Evolutionary conservation across 2,113 vertebrate genomes (phyloP).

Genomic region (Gambusia holbrooki): DNA sequence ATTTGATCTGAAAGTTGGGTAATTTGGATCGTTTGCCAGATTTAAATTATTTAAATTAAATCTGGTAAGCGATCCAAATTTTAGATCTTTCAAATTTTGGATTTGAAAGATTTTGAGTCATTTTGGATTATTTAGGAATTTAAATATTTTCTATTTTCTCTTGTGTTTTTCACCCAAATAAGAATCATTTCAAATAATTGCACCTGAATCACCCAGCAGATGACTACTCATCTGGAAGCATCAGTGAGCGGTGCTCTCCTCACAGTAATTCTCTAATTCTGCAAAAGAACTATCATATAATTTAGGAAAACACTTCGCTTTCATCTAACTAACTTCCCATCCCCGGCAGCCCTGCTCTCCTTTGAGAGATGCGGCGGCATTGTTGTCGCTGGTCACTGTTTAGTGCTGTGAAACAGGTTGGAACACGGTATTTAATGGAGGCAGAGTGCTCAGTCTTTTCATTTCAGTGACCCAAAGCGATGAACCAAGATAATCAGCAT

Average conservation of each 20-base stretch:
- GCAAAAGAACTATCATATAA: not conserved
- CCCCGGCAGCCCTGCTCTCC: slow-evolving; percentile 14
- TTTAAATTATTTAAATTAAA: too few relatives aligned
- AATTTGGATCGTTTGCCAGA: too few relatives aligned
- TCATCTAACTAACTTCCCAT: slow-evolving; percentile 32
- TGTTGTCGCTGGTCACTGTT: slow-evolving; percentile 16
- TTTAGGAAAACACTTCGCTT: slow-evolving; percentile 25
- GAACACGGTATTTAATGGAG: slow-evolving; percentile 54
- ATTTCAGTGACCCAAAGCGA: slow-evolving; percentile 41
- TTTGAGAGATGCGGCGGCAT: slow-evolving; percentile 17
- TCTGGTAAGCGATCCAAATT: too few relatives aligned
- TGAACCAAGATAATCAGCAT: slow-evolving; percentile 55
- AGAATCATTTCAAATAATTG: slow-evolving; percentile 4
- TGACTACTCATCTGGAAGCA: slow-evolving; percentile 3
- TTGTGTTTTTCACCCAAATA: not conserved
- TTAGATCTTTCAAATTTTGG: too few relatives aligned
- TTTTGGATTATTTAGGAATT: not conserved
- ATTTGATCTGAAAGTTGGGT: not conserved
- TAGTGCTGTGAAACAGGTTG: slow-evolving; percentile 37
- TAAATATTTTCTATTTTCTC: not conserved
- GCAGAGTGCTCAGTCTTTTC: slow-evolving; percentile 36
- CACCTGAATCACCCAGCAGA: not conserved
- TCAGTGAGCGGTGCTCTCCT: not conserved
- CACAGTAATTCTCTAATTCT: slow-evolving; percentile 2
- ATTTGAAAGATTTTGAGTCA: slow-evolving; percentile 4